A percentile compares a stretch with the other conserved stretches of the same genome.
Evolutionary conservation across 37 sponge, comb jelly and placozoan species (phyloP).

Genomic region (Lycopodina hypogea): DNA sequence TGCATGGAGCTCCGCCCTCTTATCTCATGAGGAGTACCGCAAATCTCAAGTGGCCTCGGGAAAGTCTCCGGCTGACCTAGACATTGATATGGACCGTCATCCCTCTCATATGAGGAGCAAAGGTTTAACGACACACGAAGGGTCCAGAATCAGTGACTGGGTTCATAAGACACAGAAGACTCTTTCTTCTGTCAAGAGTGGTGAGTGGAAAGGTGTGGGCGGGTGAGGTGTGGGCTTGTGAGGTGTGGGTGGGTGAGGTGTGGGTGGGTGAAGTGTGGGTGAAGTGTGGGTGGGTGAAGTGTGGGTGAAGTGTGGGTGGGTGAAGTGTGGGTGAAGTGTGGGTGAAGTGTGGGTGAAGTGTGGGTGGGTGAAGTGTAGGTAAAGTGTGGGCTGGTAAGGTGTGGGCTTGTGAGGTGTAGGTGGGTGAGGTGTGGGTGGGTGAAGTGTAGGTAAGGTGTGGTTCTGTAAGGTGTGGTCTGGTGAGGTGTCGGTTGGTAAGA

Average conservation of each 20-base stretch:
- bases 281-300: background rate
- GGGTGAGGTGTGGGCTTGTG: background rate
- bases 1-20: conserved; percentile 55
- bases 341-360: no score
- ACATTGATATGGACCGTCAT: background rate
- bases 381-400: no score
- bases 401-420: no score
- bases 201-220: background rate
- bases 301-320: no score
- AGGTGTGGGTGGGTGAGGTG: background rate
- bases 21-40: conserved; percentile 41
- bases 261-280: background rate
- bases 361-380: no score
- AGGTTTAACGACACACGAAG: background rate
- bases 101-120: background rate
- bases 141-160: conserved; percentile 1
- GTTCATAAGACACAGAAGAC: conserved; percentile 1
- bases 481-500: no score
- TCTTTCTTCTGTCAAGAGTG: conserved; percentile 8
- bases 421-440: no score
- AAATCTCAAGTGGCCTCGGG: conserved; percentile 34
- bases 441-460: no score
- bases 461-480: no score
- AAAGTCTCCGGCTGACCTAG: background rate
- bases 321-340: no score